A percentile compares a stretch with the other conserved stretches of the same genome.
phyloP scores from a whole-genome alignment of 2,888 invertebrate species.

The Eustalomyia histrio region DNA sequence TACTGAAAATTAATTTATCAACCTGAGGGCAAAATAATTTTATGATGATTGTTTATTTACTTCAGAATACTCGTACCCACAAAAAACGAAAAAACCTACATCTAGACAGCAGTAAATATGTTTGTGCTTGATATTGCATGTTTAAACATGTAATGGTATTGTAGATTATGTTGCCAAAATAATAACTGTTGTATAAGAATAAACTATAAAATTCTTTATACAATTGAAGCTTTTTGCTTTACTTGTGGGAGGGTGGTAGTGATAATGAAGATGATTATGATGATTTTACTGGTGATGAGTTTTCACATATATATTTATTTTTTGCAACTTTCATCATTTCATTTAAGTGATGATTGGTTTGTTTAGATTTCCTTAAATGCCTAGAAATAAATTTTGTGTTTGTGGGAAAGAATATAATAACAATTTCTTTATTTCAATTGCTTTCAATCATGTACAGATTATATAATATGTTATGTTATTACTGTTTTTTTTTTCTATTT shows the following conservation, averaged over 20 bases:
- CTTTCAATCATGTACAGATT: slow-evolving; percentile 53
- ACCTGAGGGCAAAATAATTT: slow-evolving; percentile 68
- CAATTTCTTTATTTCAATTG: slow-evolving; percentile 37
- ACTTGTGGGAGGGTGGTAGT: slow-evolving; percentile 27
- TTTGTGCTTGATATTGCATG: not conserved
- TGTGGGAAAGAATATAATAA: not conserved
- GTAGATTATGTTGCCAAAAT: slow-evolving; percentile 31
- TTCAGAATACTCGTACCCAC: not conserved
- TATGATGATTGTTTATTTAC: slow-evolving; percentile 67
- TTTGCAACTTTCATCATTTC: slow-evolving; percentile 11
- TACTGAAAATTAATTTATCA: slow-evolving; percentile 68
- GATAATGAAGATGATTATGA: not conserved
- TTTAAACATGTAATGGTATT: slow-evolving; percentile 27
- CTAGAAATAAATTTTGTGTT: slow-evolving; percentile 33
- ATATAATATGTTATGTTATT: slow-evolving; percentile 48
- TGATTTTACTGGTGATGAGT: slow-evolving; percentile 9
- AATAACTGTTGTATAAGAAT: not conserved
- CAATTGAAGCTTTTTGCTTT: slow-evolving; percentile 38
- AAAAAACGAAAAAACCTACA: not conserved
- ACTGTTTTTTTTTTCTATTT: not conserved
- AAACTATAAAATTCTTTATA: slow-evolving; percentile 10
- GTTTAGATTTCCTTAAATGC: slow-evolving; percentile 31
- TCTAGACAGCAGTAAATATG: not conserved
- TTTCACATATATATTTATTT: slow-evolving; percentile 5
- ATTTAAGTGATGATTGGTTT: slow-evolving; percentile 31